Conservation (phyloP, 2,797 vertebrate species). For the Clamator glandarius region DNA sequence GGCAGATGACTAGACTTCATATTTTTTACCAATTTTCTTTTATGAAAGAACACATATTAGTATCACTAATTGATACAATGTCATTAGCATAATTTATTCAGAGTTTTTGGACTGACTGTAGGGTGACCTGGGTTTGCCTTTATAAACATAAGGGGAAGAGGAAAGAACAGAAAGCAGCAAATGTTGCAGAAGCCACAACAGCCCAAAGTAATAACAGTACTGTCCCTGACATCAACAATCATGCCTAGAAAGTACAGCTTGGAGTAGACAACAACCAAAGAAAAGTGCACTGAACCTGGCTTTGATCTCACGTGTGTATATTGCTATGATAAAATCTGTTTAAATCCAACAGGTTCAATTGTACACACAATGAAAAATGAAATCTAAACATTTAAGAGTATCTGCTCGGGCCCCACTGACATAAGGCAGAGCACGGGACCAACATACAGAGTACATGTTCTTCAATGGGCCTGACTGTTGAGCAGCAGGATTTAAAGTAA, state of each 20-base stretch:
- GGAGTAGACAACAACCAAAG: background rate
- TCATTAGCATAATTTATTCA: background rate
- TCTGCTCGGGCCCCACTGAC: background rate
- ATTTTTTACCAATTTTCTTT: background rate
- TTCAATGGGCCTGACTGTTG: background rate
- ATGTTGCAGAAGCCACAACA: background rate
- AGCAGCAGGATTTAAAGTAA: background rate
- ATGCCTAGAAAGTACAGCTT: background rate
- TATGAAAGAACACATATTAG: background rate
- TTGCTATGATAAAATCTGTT: background rate
- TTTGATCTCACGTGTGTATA: background rate
- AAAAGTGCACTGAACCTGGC: background rate
- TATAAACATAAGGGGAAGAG: background rate
- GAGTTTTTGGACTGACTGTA: background rate
- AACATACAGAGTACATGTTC: background rate
- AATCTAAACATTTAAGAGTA: background rate
- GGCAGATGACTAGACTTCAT: fast-evolving
- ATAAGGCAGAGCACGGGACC: background rate
- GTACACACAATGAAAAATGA: background rate
- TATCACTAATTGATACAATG: background rate
- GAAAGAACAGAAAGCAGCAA: background rate
- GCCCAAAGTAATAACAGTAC: background rate
- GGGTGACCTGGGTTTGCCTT: background rate
- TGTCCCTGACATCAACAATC: background rate
- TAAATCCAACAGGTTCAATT: background rate